These are phyloP conservation scores for Muricea muricata DNA, from an alignment of 92 coral and sea anemone genomes.

Conservation along the genomic window DNA sequence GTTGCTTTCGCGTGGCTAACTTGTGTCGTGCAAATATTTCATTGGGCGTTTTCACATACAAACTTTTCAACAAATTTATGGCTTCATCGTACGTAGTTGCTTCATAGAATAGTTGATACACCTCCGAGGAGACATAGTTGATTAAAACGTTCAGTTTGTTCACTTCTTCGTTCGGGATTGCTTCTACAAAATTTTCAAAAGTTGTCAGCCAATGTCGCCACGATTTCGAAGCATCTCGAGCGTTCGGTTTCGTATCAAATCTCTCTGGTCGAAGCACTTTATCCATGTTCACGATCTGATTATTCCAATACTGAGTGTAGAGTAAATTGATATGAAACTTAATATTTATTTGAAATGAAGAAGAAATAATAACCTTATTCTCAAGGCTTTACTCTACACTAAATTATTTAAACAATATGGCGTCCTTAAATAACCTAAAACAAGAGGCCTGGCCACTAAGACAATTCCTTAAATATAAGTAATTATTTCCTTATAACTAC, in stretches of 20 bases:
- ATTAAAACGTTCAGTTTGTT: background rate
- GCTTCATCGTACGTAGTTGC: background rate
- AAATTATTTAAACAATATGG: too few species aligned
- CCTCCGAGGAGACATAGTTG: background rate
- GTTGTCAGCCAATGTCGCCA: conserved; percentile 39
- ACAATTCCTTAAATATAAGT: too few species aligned
- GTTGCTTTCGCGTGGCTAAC: conserved; percentile 14
- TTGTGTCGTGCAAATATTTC: conserved; percentile 18
- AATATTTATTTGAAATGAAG: too few species aligned
- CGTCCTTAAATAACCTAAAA: too few species aligned
- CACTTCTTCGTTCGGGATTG: background rate
- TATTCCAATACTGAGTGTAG: too few species aligned
- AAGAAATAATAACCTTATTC: too few species aligned
- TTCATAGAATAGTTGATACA: background rate
- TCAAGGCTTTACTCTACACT: too few species aligned
- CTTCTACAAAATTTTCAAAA: conserved; percentile 42
- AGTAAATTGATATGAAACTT: too few species aligned
- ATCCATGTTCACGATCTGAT: conserved; percentile 43
- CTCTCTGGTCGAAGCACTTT: conserved; percentile 38
- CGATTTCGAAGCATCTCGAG: conserved; percentile 26
- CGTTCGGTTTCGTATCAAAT: conserved; percentile 33
- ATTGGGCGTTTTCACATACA: background rate
- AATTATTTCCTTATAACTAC: too few species aligned
- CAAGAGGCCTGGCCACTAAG: too few species aligned
- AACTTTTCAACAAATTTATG: background rate